Evolutionary conservation across 2,113 vertebrate species (phyloP).

Genomic region (Ceyx margarethae): DNA sequence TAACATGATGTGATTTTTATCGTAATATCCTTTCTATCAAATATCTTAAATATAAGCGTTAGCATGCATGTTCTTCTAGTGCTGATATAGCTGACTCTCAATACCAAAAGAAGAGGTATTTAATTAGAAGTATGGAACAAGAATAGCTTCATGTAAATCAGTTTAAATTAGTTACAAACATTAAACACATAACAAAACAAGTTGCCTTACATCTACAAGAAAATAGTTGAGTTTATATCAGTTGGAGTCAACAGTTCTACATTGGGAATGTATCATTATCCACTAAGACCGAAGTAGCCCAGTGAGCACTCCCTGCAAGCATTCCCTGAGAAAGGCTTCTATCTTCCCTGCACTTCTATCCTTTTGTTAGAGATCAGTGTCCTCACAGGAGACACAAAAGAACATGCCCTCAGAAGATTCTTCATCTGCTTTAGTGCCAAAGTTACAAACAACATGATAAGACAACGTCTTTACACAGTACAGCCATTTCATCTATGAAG

Average conservation of each 20-base stretch:
- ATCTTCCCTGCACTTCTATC: neutral
- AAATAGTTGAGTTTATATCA: neutral
- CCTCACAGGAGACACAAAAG: neutral
- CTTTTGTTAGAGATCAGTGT: neutral
- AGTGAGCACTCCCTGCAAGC: neutral
- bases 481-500: neutral
- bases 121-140: neutral
- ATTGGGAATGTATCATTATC: neutral
- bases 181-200: neutral
- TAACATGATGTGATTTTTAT: neutral
- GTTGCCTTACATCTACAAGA: neutral
- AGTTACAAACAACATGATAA: neutral
- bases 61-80: neutral
- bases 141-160: neutral
- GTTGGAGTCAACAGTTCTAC: neutral
- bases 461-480: neutral
- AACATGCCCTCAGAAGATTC: neutral
- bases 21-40: neutral
- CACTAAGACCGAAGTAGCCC: neutral
- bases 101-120: neutral
- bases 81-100: neutral
- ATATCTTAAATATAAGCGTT: neutral
- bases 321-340: neutral
- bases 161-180: neutral
- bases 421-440: neutral